Base-by-base conservation (phyloP, 2,113 vertebrate species). In the Dasyprocta punctata region DNA sequence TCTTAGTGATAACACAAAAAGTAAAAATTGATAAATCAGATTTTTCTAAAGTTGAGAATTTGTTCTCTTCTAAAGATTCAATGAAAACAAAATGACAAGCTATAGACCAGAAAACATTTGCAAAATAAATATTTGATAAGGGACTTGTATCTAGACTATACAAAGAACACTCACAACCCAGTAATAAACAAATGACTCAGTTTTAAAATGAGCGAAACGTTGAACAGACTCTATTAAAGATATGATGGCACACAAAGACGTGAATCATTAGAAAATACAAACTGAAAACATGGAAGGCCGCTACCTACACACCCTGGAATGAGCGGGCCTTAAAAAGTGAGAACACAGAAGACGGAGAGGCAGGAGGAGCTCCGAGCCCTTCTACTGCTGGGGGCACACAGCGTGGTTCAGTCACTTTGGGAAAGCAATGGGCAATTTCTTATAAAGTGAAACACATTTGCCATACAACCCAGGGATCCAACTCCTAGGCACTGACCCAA, bases 21-120 rank as follows among this genome's bases (percentile, higher is more conserved):
- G 30, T 11, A 89, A 83, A 84, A 36, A 38, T 24, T 2, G 1
- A 69, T 52, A 85, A 88, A 61, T 69, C 58, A 94, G 24, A 81
- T 16, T 56, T 73, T 87, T 87, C 61, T n/a, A 85, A 86, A 77
- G 71, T 84, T 60, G 22, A 93, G 94, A 36, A 38, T 1, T 28
- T 54, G 20, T 82, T 33, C 14, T 86, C 58, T 52, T 87, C 67
- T 82, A 61, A 90, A 77, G 75, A 87, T n/a, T 80, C 26, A 85
- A 75, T 85, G 16, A 95, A 96, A 95, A 89, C 28, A 11, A 90
- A 95, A 95, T 80, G 65, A 75, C n/a, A 86, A 86, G 22, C 36
- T 89, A 47, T 44, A 77, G 24, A 30, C 26, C 67, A 58, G 41
- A 11, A 28, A 92, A 92, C 84, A 97, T 83, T 49, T 89, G 36